Evolutionary conservation across 2,113 vertebrate genomes (phyloP), one percentile per base, ranked within the genome.

Genomic region (Neopipo cinnamomea): DNA sequence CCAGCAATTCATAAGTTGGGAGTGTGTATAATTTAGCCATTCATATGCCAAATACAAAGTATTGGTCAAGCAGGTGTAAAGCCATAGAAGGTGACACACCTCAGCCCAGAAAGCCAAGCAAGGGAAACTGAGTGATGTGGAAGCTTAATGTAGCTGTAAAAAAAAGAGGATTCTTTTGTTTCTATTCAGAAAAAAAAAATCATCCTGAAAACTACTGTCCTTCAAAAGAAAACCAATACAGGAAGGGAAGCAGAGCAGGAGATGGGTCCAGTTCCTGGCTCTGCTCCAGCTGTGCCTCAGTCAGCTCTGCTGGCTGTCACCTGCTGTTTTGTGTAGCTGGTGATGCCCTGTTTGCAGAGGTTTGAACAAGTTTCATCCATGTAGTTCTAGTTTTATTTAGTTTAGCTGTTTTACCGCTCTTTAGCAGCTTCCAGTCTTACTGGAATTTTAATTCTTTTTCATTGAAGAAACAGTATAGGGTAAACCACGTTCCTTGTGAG

Each of bases 1-100:
- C 19, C 56, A 92, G 80, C 62, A 44, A 47, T 92, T 78, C 33
- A n/a, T 74, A 56, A 85, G 49, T 39, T 92, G 89, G 21, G 72
- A 89, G 47, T 25, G 52, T 16, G 58, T 20, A 28, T 25, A 79
- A 78, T 79, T 79, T 28, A 85, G 80, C 91, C 75, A 11, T 86
- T 92, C 52, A 22, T 65, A 52, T 75, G 74, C 58, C 85, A 94
- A 42, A 85, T 72, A 39, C 7, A 15, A 49, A 76, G 35, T 83
- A 31, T 35, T 89, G 78, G 74, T 85, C 67, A 65, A 73, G 30
- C 0, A 2, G 59, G 61, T 62, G 28, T 52, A 41, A 87, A 87
- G 53, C 41, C 41, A 24, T 18, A 37, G 65, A 59, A 56, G 44
- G 71, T 72, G 87, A 33, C 17, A 14, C 9, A 27, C 6, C 25